These are phyloP conservation scores for Aplochiton taeniatus DNA, from an alignment of 2,797 vertebrate genomes.

Conservation along the genomic window DNA sequence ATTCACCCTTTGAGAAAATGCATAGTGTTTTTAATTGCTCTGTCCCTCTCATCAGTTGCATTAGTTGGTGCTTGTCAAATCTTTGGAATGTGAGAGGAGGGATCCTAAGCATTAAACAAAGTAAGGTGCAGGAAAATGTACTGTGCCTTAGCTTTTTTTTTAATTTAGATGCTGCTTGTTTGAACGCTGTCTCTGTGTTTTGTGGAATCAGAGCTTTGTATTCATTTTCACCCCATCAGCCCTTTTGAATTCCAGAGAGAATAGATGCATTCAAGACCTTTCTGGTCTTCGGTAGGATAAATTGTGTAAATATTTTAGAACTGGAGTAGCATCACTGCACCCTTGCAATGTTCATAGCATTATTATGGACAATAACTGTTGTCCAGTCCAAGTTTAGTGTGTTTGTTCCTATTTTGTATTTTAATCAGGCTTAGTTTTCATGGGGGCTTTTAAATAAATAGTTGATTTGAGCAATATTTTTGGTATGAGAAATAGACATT, in stretches of 20 bases:
- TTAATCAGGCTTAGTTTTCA: neutral
- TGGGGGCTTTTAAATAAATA: too few species aligned
- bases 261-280: too few species aligned
- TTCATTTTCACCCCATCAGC: neutral
- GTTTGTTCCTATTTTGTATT: conserved; percentile 1
- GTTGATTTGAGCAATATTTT: too few species aligned
- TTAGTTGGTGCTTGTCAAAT: conserved; percentile 63
- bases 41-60: conserved; percentile 42
- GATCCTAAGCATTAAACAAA: conserved; percentile 64
- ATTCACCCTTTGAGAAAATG: conserved; percentile 20
- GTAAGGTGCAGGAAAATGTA: conserved; percentile 54
- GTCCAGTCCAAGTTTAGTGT: conserved; percentile 15
- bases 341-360: neutral
- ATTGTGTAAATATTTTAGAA: conserved; percentile 40
- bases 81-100: conserved; percentile 56
- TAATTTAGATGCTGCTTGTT: too few species aligned
- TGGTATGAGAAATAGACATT: neutral
- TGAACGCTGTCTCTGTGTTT: too few species aligned
- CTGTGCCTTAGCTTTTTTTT: conserved; percentile 43
- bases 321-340: conserved; percentile 17
- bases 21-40: conserved; percentile 22
- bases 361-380: conserved; percentile 4
- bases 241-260: neutral
- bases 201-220: neutral
- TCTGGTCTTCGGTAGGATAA: too few species aligned